These are phyloP conservation scores for Lasioglossum baleicum DNA, from an alignment of 1,140 invertebrate genomes.

Conservation along the genomic window DNA sequence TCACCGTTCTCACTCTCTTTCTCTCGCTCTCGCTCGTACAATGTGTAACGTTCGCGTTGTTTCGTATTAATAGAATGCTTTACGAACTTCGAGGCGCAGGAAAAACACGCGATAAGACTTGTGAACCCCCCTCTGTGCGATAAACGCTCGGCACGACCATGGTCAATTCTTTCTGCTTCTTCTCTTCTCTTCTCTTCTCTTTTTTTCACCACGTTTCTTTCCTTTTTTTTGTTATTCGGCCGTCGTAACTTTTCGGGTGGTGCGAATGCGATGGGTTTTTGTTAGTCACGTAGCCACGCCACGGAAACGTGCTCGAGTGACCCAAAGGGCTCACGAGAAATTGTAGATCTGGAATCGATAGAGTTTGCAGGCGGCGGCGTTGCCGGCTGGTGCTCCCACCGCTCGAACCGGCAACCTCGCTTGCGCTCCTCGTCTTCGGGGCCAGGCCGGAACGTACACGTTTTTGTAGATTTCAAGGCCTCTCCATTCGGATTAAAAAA, in stretches of 20 bases:
- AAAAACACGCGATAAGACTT: too few relatives aligned
- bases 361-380: slow-evolving; percentile 34
- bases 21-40: neutral
- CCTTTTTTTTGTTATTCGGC: neutral
- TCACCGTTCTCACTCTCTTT: slow-evolving; percentile 13
- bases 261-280: slow-evolving; percentile 4
- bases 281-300: slow-evolving; percentile 14
- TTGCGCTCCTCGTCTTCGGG: slow-evolving; percentile 19
- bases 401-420: slow-evolving; percentile 36
- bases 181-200: too few relatives aligned
- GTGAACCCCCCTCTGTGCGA: too few relatives aligned
- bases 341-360: slow-evolving; percentile 50
- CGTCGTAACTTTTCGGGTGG: slow-evolving; percentile 13
- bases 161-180: too few relatives aligned
- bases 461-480: slow-evolving; percentile 71
- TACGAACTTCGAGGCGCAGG: neutral
- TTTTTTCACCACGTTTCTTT: neutral
- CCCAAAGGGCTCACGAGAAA: slow-evolving; percentile 35
- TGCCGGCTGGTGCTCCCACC: slow-evolving; percentile 6
- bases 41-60: slow-evolving; percentile 8
- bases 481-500: slow-evolving; percentile 61
- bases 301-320: slow-evolving; percentile 47
- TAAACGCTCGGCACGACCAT: too few relatives aligned
- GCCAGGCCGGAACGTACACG: slow-evolving; percentile 44
- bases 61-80: slow-evolving; percentile 9